These are phyloP conservation scores for Agriotes lineatus DNA, from an alignment of 2,888 invertebrate genomes.

Conservation along the genomic window DNA sequence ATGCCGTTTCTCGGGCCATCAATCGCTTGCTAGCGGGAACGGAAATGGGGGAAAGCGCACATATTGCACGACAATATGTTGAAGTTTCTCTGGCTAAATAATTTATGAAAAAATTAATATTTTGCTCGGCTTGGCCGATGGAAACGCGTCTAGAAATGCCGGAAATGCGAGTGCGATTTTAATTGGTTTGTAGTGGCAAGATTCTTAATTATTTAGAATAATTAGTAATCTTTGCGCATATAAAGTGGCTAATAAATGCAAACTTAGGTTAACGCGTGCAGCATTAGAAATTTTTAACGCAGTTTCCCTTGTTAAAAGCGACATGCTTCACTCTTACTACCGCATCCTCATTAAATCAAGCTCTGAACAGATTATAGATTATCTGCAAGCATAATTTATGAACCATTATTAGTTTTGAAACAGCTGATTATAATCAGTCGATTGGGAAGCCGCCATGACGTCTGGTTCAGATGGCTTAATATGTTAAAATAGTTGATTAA, in stretches of 20 bases:
- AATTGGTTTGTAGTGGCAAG: neutral
- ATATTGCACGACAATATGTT: neutral
- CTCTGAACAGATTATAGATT: too few relatives aligned
- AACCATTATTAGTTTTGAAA: too few relatives aligned
- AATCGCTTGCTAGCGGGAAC: neutral
- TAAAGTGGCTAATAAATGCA: constrained; percentile 2
- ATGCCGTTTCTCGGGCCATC: neutral
- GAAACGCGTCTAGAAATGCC: neutral
- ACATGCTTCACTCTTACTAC: neutral
- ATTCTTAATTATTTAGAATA: neutral
- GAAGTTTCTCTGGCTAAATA: neutral
- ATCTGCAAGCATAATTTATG: too few relatives aligned
- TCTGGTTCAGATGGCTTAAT: too few relatives aligned
- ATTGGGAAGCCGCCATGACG: too few relatives aligned
- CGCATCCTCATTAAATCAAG: constrained; percentile 2
- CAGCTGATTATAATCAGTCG: too few relatives aligned
- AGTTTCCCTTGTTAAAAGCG: constrained; percentile 12
- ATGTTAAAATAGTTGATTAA: too few relatives aligned
- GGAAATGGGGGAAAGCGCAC: neutral
- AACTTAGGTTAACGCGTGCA: neutral
- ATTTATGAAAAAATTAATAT: neutral
- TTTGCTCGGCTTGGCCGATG: neutral
- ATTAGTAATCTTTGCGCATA: constrained; percentile 1
- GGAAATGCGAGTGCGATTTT: neutral
- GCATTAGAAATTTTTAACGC: constrained; percentile 8